Evolutionary conservation across 2,113 vertebrate species (phyloP), one percentile per base, ranked within the genome.

Genomic region (Sebastes fasciatus): DNA sequence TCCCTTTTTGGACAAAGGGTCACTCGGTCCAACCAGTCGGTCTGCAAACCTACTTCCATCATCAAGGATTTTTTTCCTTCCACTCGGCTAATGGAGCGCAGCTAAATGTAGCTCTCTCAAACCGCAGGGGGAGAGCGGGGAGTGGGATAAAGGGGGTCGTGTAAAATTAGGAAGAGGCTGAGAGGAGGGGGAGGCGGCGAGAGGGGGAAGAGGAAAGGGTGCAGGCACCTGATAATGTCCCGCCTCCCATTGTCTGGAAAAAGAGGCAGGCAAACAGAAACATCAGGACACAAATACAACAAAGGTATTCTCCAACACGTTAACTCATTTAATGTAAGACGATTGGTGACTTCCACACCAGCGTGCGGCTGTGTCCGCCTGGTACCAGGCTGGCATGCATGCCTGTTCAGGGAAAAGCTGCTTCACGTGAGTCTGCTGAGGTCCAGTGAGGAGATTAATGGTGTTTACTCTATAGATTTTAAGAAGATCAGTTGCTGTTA

Each of bases 401-500:
- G 64, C 57, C 66, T 19, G 21, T 66, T 86, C 61, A 70, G n/a
- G 52, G 80, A 82, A 90, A 94, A 93, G 92, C 92, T 80, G 73
- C 77, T 91, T 91, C 91, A 93, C 77, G 88, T 90, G 92, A 91
- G 86, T 55, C 74, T 3, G 5, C 57, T 63, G 61, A 84, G 57
- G 75, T 74, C 84, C 74, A 69, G 21, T 19, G 34, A 63, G 77
- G 63, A 79, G 91, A 92, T 93, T 92, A 91, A 80, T 49, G 10
- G 75, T 78, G 79, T 82, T 90, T 81, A 80, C 74, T 81, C 82
- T 88, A 70, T 67, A 85, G 89, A 91, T 87, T 91, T 88, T 92
- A 92, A 93, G 86, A 84, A 90, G 91, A 92, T 94, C 90, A 89
- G 80, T 42, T 62, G 64, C 68, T 87, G 76, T 94, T 94, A 93